Conservation (phyloP, 2,113 vertebrate species). For the Scolopax mira region DNA sequence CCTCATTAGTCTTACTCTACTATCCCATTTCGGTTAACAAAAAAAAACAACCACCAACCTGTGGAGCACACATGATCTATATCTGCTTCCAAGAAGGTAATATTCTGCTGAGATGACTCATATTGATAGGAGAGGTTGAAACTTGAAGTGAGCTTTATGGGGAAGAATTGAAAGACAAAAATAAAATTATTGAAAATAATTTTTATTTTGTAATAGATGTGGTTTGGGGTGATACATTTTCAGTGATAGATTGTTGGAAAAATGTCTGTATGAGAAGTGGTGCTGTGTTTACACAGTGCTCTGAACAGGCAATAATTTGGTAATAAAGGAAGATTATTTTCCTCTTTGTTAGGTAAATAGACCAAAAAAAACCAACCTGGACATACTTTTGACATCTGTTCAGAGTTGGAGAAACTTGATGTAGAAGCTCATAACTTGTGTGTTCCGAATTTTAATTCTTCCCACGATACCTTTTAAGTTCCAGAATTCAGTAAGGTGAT, state of each 20-base stretch:
- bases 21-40: neutral
- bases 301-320: neutral
- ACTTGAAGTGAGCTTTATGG: neutral
- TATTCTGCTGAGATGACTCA: neutral
- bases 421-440: neutral
- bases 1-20: neutral
- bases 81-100: neutral
- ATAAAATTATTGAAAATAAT: neutral
- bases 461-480: neutral
- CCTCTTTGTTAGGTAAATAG: neutral
- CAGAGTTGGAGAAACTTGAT: neutral
- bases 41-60: neutral
- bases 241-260: neutral
- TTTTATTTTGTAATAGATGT: neutral
- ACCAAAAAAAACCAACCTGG: neutral
- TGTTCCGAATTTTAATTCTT: neutral
- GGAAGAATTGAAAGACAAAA: neutral
- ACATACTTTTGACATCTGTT: neutral
- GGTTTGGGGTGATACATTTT: neutral
- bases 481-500: neutral
- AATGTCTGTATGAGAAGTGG: neutral
- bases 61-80: neutral
- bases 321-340: neutral
- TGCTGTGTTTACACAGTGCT: neutral
- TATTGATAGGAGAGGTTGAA: neutral